These are phyloP conservation scores for Pachyrhynchus sulphureomaculatus DNA, from an alignment of 1,140 invertebrate genomes.

Conservation along the genomic window DNA sequence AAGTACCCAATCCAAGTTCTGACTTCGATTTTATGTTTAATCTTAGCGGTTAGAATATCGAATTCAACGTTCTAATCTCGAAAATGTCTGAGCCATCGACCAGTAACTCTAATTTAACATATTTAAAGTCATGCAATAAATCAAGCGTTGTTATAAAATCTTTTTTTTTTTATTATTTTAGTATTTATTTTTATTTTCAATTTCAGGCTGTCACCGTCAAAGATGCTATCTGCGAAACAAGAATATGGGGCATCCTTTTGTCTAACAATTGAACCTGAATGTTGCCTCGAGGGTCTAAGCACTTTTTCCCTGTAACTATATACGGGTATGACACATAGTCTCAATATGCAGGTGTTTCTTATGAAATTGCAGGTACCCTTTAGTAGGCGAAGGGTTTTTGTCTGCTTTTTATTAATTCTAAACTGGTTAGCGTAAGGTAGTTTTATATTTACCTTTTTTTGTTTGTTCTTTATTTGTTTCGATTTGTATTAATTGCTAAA, in stretches of 20 bases:
- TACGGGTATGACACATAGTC: slow-evolving; percentile 23
- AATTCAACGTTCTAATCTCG: too few species aligned
- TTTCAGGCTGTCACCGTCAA: too few species aligned
- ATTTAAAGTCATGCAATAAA: too few species aligned
- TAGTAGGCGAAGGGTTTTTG: background rate
- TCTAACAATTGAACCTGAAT: slow-evolving; percentile 5
- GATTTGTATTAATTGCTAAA: too few species aligned
- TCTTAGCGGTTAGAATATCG: too few species aligned
- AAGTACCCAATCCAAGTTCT: too few species aligned
- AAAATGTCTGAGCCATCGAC: too few species aligned
- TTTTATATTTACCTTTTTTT: background rate
- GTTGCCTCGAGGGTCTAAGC: background rate
- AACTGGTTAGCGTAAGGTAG: background rate
- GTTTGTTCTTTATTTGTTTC: background rate
- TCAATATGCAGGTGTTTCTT: slow-evolving; percentile 23
- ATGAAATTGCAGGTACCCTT: slow-evolving; percentile 15
- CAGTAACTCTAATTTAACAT: too few species aligned
- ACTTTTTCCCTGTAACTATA: slow-evolving; percentile 14
- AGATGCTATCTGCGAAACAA: background rate
- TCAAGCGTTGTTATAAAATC: too few species aligned
- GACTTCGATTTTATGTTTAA: too few species aligned
- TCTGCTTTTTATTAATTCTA: background rate
- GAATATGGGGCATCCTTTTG: background rate
- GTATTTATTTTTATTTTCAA: too few species aligned
- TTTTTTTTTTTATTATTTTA: too few species aligned